These are phyloP conservation scores for Apoda limacodes DNA, from an alignment of 2,888 invertebrate genomes.

Conservation along the genomic window DNA sequence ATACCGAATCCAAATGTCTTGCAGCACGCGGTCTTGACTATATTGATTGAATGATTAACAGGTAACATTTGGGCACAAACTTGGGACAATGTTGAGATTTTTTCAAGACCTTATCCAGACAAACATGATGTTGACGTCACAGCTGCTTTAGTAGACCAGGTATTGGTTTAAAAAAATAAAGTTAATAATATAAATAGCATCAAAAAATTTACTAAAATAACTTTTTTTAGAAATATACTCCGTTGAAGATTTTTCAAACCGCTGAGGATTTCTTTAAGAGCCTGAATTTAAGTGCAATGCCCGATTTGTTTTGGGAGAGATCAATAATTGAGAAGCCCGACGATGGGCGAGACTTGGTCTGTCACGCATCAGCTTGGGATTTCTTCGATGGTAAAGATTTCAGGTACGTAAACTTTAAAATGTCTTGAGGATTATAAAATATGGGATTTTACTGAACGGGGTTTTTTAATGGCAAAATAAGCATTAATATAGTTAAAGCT, in stretches of 20 bases:
- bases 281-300: slow-evolving; percentile 80
- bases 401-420: no score
- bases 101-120: slow-evolving; percentile 78
- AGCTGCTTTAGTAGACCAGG: slow-evolving; percentile 75
- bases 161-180: slow-evolving; percentile 23
- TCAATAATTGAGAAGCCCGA: slow-evolving; percentile 85
- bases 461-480: no score
- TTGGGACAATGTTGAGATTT: slow-evolving; percentile 75
- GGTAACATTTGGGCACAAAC: slow-evolving; percentile 89
- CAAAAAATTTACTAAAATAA: no score
- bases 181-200: no score
- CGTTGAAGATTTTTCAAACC: slow-evolving; percentile 80
- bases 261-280: slow-evolving; percentile 90
- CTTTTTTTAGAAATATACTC: slow-evolving; percentile 75
- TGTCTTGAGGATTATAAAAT: no score
- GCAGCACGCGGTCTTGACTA: no score
- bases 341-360: slow-evolving; percentile 78
- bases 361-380: slow-evolving; percentile 93
- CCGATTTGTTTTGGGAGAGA: slow-evolving; percentile 83
- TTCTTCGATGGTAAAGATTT: slow-evolving; percentile 86
- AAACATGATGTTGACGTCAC: slow-evolving; percentile 79
- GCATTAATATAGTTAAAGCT: no score
- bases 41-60: slow-evolving; percentile 27
- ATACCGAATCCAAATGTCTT: no score
- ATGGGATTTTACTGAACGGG: no score